Evolutionary conservation across 2,797 vertebrate species (phyloP), one percentile per base, ranked within the genome.

Genomic region (Sebastes baramenuke): DNA sequence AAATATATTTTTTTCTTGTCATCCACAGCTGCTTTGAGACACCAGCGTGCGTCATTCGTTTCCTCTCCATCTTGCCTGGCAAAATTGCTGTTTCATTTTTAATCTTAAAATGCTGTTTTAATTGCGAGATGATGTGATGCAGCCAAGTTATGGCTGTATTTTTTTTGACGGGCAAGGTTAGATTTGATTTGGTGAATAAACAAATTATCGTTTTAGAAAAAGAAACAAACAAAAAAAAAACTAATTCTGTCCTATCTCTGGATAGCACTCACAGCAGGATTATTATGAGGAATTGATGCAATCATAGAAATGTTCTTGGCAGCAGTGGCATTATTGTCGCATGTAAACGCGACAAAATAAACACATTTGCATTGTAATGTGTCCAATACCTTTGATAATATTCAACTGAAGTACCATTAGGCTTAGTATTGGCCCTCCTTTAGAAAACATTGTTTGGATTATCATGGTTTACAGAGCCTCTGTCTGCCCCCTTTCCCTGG

Each of bases 361-460:
- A 87, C 74, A 82, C 79, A 88, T 91, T 90, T 88, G 71, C 81
- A 86, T 87, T 88, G 86, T 90, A 80, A 87, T 66, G 75, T 27
- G 64, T 87, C 87, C 85, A 87, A 36, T 75, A 83, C 81, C 91
- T 90, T 87, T 87, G 86, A 89, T 87, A 89, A 81, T 78, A 55
- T 79, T 81, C 74, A 67, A 74, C 74, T 89, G 85, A 85, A 91
- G 88, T 60, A 86, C 85, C 89, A 91, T 91, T 89, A 90, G 81
- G 83, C 75, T 87, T 79, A 72, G 79, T 38, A 75, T 65, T 88
- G 83, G 84, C 86, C 82, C 72, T 85, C 79, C 72, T 90, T 87
- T 88, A 87, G 46, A 86, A 84, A 88, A 87, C 84, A 87, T 30
- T 81, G 84, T 89, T 85, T 84, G 90, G 89, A 94, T 93, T 93